Percentiles rank a stretch among this genome's conserved stretches.
Conservation (phyloP, 2,797 vertebrate genomes). For the Microctenopoma lineatum region DNA sequence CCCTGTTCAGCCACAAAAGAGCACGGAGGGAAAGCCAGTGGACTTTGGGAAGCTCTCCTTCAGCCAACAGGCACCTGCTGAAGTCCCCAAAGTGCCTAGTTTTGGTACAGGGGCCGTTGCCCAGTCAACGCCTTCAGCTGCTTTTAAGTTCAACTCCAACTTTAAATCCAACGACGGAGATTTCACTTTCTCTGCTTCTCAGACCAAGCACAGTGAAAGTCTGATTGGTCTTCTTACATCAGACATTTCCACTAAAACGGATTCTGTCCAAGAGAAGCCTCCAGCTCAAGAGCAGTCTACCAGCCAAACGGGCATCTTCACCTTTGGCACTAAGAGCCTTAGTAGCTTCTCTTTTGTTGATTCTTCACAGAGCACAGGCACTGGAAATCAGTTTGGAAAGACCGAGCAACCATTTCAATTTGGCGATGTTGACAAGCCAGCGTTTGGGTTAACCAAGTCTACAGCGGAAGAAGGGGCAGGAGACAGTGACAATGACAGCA, state of each 20-base stretch:
- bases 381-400: conserved; percentile 81
- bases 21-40: conserved; percentile 85
- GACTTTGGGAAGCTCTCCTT: conserved; percentile 91
- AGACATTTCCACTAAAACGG: conserved; percentile 87
- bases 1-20: conserved; percentile 83
- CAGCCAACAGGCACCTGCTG: conserved; percentile 83
- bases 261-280: conserved; percentile 80
- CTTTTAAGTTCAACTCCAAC: conserved; percentile 98
- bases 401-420: conserved; percentile 84
- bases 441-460: conserved; percentile 72
- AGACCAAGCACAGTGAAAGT: conserved; percentile 89
- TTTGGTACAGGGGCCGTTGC: conserved; percentile 79
- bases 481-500: conserved; percentile 91
- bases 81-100: conserved; percentile 85
- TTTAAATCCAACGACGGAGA: conserved; percentile 98
- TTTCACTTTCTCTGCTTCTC: conserved; percentile 92
- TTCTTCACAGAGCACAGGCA: conserved; percentile 71
- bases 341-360: conserved; percentile 84
- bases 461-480: conserved; percentile 76
- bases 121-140: conserved; percentile 79
- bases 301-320: conserved; percentile 84
- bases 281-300: conserved; percentile 69
- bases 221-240: conserved; percentile 93
- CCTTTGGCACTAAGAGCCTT: conserved; percentile 86
- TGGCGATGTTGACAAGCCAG: conserved; percentile 79